Base-by-base conservation (phyloP, 1,140 invertebrate species). In the Apis mellifera region DNA sequence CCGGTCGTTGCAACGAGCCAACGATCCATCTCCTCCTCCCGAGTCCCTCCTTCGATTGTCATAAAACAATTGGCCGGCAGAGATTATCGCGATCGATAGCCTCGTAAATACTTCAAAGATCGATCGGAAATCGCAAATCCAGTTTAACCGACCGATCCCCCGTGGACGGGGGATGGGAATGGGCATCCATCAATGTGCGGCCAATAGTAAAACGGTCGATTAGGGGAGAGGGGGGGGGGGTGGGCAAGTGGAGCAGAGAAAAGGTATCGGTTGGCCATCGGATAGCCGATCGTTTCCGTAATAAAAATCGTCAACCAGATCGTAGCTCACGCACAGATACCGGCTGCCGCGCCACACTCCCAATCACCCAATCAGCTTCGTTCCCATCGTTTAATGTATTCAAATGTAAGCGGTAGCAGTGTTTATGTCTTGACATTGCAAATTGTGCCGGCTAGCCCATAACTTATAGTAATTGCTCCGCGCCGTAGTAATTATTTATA, bases 381-480 rank as follows among this genome's bases (percentile, higher is more conserved):
- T 87, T 74, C 82, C 73, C 23, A 21, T 15, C 71, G 81, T 87
- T 92, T 94, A 94, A 94, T 94, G 89, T 94, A 94, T 94, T 94
- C 93, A 94, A 94, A 94, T 94, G 92, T 94, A 94, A 94, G 93
- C 93, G 90, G 93, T 94, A 94, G 93, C 93, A 93, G 93, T 94
- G 93, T 94, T 94, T 94, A 94, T 94, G 93, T 93, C 93, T 94
- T 94, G 93, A 94, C 93, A 94, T 94, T 94, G 93, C 93, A 94
- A 94, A 94, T 94, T 94, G 93, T 94, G 90, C 86, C 92, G 92
- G 93, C 93, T 93, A 89, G 90, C 90, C 93, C 89, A 93, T 94
- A 94, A 94, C 93, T 94, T 94, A 94, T 93, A 94, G 93, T 94
- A 94, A 94, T 94, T 93, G 93, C 93, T 91, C 90, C 91, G 91